Evolutionary conservation across 2,888 invertebrate species (phyloP).

Genomic region (Trichogramma dendrolimi): DNA sequence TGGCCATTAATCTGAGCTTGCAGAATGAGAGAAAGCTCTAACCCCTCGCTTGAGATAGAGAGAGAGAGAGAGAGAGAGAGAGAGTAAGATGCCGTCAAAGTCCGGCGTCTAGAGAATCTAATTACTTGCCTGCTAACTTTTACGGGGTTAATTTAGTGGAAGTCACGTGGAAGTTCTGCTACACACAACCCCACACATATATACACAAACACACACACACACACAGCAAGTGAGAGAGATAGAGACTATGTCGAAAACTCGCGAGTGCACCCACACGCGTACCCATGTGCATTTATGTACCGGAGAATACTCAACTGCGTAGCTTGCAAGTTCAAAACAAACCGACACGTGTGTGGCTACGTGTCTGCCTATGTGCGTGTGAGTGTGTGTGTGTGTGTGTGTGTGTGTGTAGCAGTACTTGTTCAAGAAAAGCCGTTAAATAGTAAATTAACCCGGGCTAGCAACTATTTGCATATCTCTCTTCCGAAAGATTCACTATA

Average conservation of each 20-base stretch:
- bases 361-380: too few relatives aligned
- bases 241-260: too few relatives aligned
- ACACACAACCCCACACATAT: not conserved
- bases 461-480: too few relatives aligned
- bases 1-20: constrained; percentile 19
- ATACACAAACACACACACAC: not conserved
- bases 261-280: too few relatives aligned
- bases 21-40: too few relatives aligned
- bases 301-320: too few relatives aligned
- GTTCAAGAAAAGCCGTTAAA: not conserved
- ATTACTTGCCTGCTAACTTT: constrained; percentile 25
- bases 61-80: not conserved
- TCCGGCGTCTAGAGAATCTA: constrained; percentile 23
- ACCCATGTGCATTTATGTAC: too few relatives aligned
- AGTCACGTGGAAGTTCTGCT: constrained; percentile 19
- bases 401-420: too few relatives aligned
- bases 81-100: constrained; percentile 21
- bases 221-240: too few relatives aligned
- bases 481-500: too few relatives aligned
- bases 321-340: constrained; percentile 23
- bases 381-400: too few relatives aligned
- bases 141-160: constrained; percentile 26
- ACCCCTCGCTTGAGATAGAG: not conserved
- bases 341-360: not conserved
- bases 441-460: constrained; percentile 21